Percentiles rank a stretch among this genome's conserved stretches.
Conservation (phyloP, 2,888 invertebrate genomes). For the Graphium colonna region DNA sequence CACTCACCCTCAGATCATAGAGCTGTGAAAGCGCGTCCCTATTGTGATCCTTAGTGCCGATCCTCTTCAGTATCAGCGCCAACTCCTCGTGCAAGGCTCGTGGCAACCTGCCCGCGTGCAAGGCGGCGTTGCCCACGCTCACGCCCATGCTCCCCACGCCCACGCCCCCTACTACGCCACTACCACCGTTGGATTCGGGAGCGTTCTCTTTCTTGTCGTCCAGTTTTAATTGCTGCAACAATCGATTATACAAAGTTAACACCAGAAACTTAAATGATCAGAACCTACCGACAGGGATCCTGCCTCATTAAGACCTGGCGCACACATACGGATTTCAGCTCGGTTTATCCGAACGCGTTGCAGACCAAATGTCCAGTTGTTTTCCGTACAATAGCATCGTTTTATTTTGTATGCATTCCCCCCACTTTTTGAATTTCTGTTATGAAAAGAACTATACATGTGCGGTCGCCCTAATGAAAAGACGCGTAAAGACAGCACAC, state of each 20-base stretch:
- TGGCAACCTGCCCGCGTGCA: conserved; percentile 76
- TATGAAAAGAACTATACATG: too few species aligned
- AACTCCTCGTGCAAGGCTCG: conserved; percentile 91
- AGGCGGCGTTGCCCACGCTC: conserved; percentile 49
- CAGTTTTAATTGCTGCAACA: conserved; percentile 67
- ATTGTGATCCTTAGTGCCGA: conserved; percentile 93
- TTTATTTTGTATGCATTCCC: too few species aligned
- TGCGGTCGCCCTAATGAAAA: too few species aligned
- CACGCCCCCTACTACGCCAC: conserved; percentile 75
- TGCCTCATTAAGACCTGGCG: too few species aligned
- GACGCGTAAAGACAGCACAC: too few species aligned
- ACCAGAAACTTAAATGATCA: too few species aligned
- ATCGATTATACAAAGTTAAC: background rate
- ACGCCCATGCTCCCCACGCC: conserved; percentile 81
- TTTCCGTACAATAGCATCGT: too few species aligned
- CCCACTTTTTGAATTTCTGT: too few species aligned
- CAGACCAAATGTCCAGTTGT: too few species aligned
- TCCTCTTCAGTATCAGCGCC: conserved; percentile 93
- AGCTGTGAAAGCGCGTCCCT: conserved; percentile 89
- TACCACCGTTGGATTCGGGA: conserved; percentile 54
- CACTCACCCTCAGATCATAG: conserved; percentile 85
- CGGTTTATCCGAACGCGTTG: too few species aligned
- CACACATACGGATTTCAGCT: too few species aligned
- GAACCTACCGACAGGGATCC: too few species aligned
- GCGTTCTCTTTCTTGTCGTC: conserved; percentile 78